Conservation (phyloP, 2,888 invertebrate genomes). For the Microctonus hyperodae region DNA sequence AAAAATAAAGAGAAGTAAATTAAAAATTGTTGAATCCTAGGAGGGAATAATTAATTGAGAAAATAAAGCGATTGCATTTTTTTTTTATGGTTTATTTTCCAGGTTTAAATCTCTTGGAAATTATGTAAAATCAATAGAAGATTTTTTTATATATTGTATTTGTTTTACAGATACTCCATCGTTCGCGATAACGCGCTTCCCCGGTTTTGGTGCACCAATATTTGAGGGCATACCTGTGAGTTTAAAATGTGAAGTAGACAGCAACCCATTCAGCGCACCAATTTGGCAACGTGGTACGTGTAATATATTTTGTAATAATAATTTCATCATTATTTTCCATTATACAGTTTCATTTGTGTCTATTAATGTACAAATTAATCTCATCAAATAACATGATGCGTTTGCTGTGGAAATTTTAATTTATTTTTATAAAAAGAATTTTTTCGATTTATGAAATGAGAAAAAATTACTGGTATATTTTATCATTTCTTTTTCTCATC, state of each 20-base stretch:
- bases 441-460: background rate
- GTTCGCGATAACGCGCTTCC: conserved; percentile 90
- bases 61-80: background rate
- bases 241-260: conserved; percentile 91
- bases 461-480: background rate
- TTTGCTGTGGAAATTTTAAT: background rate
- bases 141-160: conserved; percentile 23
- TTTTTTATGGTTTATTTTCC: background rate
- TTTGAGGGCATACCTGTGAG: conserved; percentile 89
- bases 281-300: conserved; percentile 77
- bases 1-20: background rate
- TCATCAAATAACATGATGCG: background rate
- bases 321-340: background rate
- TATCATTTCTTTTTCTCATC: background rate
- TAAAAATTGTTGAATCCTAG: background rate
- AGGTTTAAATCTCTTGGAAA: background rate
- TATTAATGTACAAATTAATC: background rate
- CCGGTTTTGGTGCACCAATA: conserved; percentile 90
- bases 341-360: conserved; percentile 17
- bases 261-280: conserved; percentile 87
- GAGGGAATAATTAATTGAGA: background rate
- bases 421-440: background rate
- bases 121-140: background rate
- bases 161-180: conserved; percentile 83
- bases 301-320: conserved; percentile 16